These are phyloP conservation scores for Scrobipalpa costella DNA, from an alignment of 2,888 invertebrate species.

Conservation along the genomic window DNA sequence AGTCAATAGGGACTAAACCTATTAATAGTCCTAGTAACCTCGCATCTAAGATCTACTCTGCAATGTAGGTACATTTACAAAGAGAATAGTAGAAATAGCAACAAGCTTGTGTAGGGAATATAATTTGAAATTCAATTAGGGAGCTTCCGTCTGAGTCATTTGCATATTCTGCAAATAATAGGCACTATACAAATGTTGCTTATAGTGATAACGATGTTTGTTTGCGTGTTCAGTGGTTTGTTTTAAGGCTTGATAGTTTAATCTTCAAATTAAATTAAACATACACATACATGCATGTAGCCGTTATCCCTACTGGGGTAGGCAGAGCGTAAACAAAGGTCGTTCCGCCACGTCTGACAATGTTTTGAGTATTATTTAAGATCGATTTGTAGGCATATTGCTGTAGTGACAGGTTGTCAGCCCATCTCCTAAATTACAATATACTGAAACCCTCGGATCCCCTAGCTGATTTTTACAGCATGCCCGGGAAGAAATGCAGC, in stretches of 20 bases:
- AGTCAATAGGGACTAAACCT: background rate
- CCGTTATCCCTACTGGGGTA: too few relatives aligned
- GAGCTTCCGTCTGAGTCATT: slow-evolving; percentile 21
- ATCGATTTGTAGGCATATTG: too few relatives aligned
- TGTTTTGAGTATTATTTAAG: too few relatives aligned
- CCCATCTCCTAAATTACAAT: too few relatives aligned
- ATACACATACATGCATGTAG: too few relatives aligned
- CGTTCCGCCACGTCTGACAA: too few relatives aligned
- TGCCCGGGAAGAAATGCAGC: too few relatives aligned
- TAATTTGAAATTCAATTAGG: slow-evolving; percentile 31
- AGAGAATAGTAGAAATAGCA: slow-evolving; percentile 14
- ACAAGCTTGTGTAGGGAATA: slow-evolving; percentile 16
- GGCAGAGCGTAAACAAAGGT: too few relatives aligned
- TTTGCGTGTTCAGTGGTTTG: background rate
- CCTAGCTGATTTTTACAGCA: too few relatives aligned
- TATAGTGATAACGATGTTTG: background rate
- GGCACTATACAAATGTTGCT: background rate
- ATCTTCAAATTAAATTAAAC: background rate
- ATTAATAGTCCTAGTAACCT: background rate
- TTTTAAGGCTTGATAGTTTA: background rate
- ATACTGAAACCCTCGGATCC: too few relatives aligned
- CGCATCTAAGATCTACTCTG: background rate
- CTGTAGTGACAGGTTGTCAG: too few relatives aligned
- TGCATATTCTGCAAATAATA: slow-evolving; percentile 27
- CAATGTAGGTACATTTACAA: background rate